These are phyloP conservation scores for Formica selysi DNA, from an alignment of 1,140 invertebrate genomes.

Conservation along the genomic window DNA sequence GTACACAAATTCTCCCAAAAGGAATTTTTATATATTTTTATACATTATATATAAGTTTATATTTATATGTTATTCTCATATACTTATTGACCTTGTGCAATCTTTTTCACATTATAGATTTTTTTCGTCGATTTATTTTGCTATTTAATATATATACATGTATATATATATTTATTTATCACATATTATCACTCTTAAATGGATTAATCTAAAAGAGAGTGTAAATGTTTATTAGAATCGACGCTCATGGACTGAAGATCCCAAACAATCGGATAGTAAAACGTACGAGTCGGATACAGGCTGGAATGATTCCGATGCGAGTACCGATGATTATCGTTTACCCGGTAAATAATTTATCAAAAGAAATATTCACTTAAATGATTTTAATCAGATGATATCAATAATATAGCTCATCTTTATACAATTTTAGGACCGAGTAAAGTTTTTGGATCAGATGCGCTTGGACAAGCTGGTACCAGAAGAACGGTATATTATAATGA, in stretches of 20 bases:
- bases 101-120: no score
- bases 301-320: conserved; percentile 93
- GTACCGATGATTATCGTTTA: conserved; percentile 88
- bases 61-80: background rate
- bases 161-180: background rate
- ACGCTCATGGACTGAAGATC: conserved; percentile 92
- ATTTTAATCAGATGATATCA: background rate
- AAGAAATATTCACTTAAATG: conserved; percentile 32
- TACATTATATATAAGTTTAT: background rate
- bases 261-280: conserved; percentile 84
- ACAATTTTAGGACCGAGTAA: conserved; percentile 79
- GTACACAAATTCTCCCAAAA: background rate
- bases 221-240: conserved; percentile 87
- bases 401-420: conserved; percentile 32
- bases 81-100: background rate
- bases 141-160: background rate
- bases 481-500: conserved; percentile 94
- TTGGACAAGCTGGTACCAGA: conserved; percentile 92
- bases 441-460: conserved; percentile 84
- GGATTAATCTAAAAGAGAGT: background rate
- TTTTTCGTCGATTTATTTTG: conserved; percentile 10
- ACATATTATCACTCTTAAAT: background rate
- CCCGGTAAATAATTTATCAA: conserved; percentile 66
- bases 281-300: conserved; percentile 86
- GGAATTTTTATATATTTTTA: background rate